Percentiles rank a stretch among this genome's conserved stretches.
phyloP scores from a whole-genome alignment of 2,113 vertebrate species.

The Apodemus speciosus region DNA sequence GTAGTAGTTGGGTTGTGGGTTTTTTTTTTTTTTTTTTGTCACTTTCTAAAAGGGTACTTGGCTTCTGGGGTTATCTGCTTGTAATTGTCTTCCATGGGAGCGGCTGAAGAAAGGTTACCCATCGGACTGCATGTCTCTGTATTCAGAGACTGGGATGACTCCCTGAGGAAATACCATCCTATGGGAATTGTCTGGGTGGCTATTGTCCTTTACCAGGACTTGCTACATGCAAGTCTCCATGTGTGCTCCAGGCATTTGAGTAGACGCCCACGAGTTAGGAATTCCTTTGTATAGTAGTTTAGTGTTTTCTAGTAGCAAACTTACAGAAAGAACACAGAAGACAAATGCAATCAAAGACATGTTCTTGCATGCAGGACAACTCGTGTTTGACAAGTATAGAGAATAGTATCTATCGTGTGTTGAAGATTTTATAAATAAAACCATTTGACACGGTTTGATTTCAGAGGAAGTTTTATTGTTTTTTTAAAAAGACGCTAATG shows the following conservation, averaged over 20 bases:
- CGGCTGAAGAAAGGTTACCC: neutral
- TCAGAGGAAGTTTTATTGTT: neutral
- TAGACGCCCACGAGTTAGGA: neutral
- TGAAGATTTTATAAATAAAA: neutral
- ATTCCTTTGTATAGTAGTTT: slow-evolving; percentile 68
- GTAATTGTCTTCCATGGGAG: neutral
- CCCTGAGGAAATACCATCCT: neutral
- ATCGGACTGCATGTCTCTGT: neutral
- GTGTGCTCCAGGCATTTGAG: neutral
- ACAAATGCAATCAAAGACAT: neutral
- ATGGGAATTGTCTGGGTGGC: neutral
- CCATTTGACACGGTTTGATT: no score
- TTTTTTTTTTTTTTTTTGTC: neutral
- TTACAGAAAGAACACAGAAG: slow-evolving; percentile 85
- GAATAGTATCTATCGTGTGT: slow-evolving; percentile 80
- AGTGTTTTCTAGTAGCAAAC: slow-evolving; percentile 90
- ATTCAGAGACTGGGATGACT: neutral
- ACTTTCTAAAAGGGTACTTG: neutral
- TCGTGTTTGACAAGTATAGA: slow-evolving; percentile 86
- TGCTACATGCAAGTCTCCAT: neutral
- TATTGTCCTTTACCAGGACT: neutral
- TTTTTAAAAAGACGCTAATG: neutral
- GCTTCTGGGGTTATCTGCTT: neutral
- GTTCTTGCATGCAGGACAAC: neutral
- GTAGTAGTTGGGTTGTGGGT: neutral